A percentile compares a stretch with the other conserved stretches of the same genome.
Evolutionary conservation across 2,888 invertebrate species (phyloP).

Genomic region (Agrotis segetum): DNA sequence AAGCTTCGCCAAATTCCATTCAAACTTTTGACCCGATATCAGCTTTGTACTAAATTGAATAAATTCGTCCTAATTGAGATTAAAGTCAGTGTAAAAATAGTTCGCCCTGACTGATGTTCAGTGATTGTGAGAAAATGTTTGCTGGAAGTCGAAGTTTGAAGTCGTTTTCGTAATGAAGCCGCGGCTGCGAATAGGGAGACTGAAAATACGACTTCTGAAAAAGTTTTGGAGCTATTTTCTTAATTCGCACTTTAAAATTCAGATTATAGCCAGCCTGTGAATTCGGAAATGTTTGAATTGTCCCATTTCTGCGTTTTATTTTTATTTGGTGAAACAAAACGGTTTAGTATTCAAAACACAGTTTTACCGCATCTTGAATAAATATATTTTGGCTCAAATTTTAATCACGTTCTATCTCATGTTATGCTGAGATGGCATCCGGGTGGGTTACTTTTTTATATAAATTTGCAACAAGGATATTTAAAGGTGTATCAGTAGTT

Average conservation of each 20-base stretch:
- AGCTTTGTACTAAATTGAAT: constrained; percentile 49
- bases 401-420: constrained; percentile 20
- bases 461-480: neutral
- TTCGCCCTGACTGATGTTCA: constrained; percentile 39
- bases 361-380: constrained; percentile 40
- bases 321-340: constrained; percentile 27
- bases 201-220: constrained; percentile 36
- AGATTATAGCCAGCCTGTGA: constrained; percentile 33
- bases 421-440: neutral
- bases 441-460: neutral
- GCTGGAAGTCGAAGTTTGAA: constrained; percentile 48
- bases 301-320: constrained; percentile 28
- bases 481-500: no score
- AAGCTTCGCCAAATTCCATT: constrained; percentile 34
- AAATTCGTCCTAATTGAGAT: constrained; percentile 44
- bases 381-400: constrained; percentile 41
- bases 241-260: constrained; percentile 46
- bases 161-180: constrained; percentile 52
- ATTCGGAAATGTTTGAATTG: constrained; percentile 23
- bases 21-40: constrained; percentile 47
- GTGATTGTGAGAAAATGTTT: constrained; percentile 40
- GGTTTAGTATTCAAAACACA: constrained; percentile 36
- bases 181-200: constrained; percentile 28
- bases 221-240: constrained; percentile 44
- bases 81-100: constrained; percentile 51